phyloP scores from a whole-genome alignment of 2,797 vertebrate genomes.

The Oreochromis grahami region DNA sequence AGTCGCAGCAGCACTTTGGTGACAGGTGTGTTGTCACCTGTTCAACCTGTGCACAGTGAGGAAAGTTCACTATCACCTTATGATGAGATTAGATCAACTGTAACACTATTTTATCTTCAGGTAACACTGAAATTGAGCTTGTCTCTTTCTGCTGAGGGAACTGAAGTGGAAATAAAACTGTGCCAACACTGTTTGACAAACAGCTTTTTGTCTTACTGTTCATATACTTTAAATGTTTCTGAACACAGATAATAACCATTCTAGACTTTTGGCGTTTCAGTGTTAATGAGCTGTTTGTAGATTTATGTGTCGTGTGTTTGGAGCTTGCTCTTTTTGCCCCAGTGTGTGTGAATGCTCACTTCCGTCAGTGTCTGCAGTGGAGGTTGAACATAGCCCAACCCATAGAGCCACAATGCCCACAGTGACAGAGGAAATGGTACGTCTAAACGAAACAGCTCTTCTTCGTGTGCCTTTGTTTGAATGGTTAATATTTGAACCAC shows the following conservation, averaged over 20 bases:
- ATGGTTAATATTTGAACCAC: background rate
- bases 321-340: background rate
- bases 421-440: background rate
- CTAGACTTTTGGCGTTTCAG: rapidly evolving
- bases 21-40: background rate
- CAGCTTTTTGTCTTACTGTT: background rate
- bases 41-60: background rate
- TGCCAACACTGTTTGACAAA: background rate
- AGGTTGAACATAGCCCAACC: background rate
- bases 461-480: background rate
- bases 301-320: background rate
- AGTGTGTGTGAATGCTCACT: background rate
- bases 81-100: background rate
- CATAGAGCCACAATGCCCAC: rapidly evolving
- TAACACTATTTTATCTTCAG: background rate
- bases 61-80: background rate
- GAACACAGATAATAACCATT: background rate
- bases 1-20: background rate
- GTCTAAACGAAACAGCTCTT: background rate
- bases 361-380: background rate
- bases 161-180: background rate
- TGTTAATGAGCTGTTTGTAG: background rate
- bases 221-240: background rate
- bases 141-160: background rate
- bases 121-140: background rate